phyloP scores from a whole-genome alignment of 2,113 vertebrate genomes.

The Ammodytes marinus region DNA sequence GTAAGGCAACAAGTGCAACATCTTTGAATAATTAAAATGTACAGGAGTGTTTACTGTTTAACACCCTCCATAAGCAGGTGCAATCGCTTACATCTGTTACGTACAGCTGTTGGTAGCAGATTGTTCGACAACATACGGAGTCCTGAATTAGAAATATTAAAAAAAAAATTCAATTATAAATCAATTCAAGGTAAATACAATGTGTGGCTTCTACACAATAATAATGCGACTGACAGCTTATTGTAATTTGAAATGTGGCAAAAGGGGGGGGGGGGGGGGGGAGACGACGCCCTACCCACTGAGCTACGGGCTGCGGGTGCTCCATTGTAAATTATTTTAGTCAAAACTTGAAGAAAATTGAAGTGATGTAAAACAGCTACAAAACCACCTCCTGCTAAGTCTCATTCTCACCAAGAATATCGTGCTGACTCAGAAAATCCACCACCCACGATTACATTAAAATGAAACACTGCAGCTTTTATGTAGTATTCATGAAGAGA shows the following conservation, averaged over 20 bases:
- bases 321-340: no score
- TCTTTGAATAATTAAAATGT: no score
- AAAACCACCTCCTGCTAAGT: constrained; percentile 6
- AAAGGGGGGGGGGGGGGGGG: no score
- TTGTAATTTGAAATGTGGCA: no score
- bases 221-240: background rate
- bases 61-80: constrained; percentile 1
- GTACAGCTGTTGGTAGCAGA: constrained; percentile 44
- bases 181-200: background rate
- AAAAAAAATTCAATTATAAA: background rate
- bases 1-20: background rate
- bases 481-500: constrained; percentile 51
- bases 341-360: no score
- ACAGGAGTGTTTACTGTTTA: background rate
- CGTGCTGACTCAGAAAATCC: constrained; percentile 50
- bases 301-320: no score
- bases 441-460: constrained; percentile 39
- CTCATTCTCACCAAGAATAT: constrained; percentile 28
- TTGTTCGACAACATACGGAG: constrained; percentile 53
- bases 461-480: constrained; percentile 51
- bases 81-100: constrained; percentile 39
- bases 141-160: constrained; percentile 24
- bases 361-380: no score
- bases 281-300: no score
- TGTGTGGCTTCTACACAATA: background rate